Percentiles rank a stretch among this genome's conserved stretches.
Conservation (phyloP, 2,113 vertebrate species). For the Passer montanus region DNA sequence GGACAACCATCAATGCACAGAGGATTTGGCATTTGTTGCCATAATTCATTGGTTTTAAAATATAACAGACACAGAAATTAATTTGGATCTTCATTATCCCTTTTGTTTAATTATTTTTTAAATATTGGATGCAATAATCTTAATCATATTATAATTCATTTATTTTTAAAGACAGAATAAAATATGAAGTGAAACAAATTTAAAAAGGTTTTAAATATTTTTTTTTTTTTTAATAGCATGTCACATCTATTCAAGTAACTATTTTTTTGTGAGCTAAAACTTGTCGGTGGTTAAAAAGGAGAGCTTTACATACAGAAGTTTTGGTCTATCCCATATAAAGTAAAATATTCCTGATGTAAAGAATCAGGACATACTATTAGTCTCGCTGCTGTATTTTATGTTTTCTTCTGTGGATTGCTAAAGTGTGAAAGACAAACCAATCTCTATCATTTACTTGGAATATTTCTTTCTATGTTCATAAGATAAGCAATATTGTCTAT, state of each 20-base stretch:
- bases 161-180: neutral
- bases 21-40: neutral
- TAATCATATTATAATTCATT: neutral
- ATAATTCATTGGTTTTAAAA: neutral
- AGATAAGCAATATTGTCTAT: neutral
- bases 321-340: neutral
- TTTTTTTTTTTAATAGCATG: neutral
- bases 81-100: neutral
- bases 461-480: neutral
- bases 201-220: neutral
- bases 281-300: neutral
- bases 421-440: neutral
- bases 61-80: neutral
- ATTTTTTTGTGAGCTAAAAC: neutral
- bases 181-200: neutral
- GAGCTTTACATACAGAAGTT: neutral
- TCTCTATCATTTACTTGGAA: neutral
- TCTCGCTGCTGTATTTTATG: neutral
- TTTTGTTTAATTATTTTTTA: neutral
- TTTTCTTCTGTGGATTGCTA: neutral
- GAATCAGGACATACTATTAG: neutral
- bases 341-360: neutral
- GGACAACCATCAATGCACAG: neutral
- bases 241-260: neutral
- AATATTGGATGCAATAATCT: neutral